A percentile compares a stretch with the other conserved stretches of the same genome.
phyloP scores from a whole-genome alignment of 2,888 invertebrate genomes.

The Monopis laevigella region DNA sequence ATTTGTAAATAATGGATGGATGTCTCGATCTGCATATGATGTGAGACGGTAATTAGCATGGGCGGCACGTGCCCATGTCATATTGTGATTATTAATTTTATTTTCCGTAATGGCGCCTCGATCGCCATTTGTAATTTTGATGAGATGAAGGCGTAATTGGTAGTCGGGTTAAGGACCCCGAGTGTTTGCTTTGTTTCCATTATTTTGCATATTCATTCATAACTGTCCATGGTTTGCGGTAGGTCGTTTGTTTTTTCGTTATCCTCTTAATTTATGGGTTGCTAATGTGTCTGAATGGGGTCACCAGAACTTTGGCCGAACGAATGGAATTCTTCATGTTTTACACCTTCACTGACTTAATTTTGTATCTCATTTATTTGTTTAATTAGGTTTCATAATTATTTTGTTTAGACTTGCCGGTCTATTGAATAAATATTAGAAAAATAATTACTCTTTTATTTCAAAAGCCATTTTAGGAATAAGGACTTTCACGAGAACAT shows the following conservation, averaged over 20 bases:
- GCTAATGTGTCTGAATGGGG: conserved; percentile 24
- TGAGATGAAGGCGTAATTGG: conserved; percentile 17
- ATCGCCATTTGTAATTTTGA: conserved; percentile 14
- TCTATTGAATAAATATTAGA: no score
- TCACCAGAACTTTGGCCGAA: conserved; percentile 18
- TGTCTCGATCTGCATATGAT: conserved; percentile 9
- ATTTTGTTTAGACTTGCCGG: not conserved
- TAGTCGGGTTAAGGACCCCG: conserved; percentile 20
- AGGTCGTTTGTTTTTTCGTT: conserved; percentile 35
- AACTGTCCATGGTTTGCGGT: conserved; percentile 27
- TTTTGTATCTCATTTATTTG: not conserved
- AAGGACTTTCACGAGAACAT: no score
- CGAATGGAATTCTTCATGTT: not conserved
- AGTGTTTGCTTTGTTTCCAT: conserved; percentile 27
- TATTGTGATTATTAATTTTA: conserved; percentile 15
- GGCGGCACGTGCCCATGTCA: conserved; percentile 24
- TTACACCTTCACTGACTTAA: not conserved
- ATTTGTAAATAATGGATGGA: conserved; percentile 25
- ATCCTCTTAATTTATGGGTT: conserved; percentile 25
- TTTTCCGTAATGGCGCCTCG: conserved; percentile 13
- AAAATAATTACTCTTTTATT: no score
- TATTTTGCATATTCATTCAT: conserved; percentile 36
- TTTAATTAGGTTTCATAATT: not conserved
- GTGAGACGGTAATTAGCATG: conserved; percentile 27
- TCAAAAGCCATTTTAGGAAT: no score